Evolutionary conservation across 2,113 vertebrate species (phyloP).

Genomic region (Rissa tridactyla): DNA sequence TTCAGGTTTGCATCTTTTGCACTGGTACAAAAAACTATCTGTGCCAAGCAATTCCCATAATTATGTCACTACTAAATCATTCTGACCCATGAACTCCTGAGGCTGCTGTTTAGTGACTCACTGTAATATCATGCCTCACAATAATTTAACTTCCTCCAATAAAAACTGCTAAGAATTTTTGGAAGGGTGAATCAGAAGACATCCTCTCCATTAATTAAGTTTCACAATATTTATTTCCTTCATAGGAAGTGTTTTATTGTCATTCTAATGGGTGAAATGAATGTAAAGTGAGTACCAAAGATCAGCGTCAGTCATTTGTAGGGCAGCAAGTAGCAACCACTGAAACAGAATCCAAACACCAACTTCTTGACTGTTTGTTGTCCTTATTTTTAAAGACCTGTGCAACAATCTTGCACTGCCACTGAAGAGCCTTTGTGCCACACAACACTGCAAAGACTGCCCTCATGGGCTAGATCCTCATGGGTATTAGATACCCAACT

Average conservation of each 20-base stretch:
- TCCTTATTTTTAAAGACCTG: not conserved
- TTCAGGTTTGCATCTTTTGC: not conserved
- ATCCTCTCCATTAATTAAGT: not conserved
- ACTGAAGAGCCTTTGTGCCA: not conserved
- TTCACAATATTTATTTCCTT: not conserved
- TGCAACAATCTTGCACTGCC: not conserved
- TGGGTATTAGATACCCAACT: not conserved
- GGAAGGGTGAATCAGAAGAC: not conserved
- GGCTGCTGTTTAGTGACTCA: not conserved
- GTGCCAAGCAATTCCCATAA: not conserved
- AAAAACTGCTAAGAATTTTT: not conserved
- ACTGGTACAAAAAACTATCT: not conserved
- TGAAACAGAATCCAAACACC: not conserved
- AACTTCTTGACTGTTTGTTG: not conserved
- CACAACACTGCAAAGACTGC: not conserved
- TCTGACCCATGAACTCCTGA: not conserved
- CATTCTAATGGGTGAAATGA: not conserved
- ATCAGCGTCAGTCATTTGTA: not conserved
- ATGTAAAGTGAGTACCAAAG: not conserved
- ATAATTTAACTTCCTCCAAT: not conserved
- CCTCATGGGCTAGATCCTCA: not conserved
- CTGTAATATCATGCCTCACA: not conserved
- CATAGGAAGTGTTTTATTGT: not conserved
- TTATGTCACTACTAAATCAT: not conserved
- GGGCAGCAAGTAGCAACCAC: not conserved